Conservation (phyloP, 92 coral and sea anemone genomes). For the Scolanthus callimorphus region DNA sequence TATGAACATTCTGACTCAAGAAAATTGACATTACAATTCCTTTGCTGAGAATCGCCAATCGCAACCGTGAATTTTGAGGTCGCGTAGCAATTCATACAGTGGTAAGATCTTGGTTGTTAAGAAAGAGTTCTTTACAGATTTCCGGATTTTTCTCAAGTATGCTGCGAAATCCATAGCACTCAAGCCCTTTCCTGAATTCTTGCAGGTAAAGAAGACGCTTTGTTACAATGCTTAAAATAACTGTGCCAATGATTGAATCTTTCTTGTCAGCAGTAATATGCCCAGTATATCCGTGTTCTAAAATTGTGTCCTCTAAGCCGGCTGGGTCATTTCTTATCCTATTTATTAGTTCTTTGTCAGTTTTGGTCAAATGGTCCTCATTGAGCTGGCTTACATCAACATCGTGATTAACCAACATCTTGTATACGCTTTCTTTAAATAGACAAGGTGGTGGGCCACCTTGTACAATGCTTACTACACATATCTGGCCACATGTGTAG, state of each 20-base stretch:
- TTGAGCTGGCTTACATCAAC: slow-evolving; percentile 25
- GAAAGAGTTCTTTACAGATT: slow-evolving; percentile 41
- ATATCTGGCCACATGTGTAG: slow-evolving; percentile 43
- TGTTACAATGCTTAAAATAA: slow-evolving; percentile 42
- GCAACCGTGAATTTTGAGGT: too few species aligned
- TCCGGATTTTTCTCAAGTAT: slow-evolving; percentile 30
- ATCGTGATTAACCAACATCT: slow-evolving; percentile 33
- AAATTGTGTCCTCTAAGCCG: slow-evolving; percentile 22
- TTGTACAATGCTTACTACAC: slow-evolving; percentile 40
- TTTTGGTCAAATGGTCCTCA: slow-evolving; percentile 26
- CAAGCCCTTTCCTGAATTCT: slow-evolving; percentile 49
- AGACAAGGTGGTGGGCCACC: slow-evolving; percentile 54
- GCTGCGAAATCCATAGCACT: slow-evolving; percentile 30
- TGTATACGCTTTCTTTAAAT: slow-evolving; percentile 42
- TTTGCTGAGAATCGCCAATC: too few species aligned
- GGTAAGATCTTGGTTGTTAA: slow-evolving; percentile 25
- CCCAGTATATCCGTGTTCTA: slow-evolving; percentile 63
- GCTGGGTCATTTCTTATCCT: slow-evolving; percentile 33
- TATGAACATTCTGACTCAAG: too few species aligned
- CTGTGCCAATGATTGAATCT: slow-evolving; percentile 45
- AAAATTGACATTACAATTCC: too few species aligned
- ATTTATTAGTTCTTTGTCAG: slow-evolving; percentile 21
- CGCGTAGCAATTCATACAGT: too few species aligned
- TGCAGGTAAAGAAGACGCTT: slow-evolving; percentile 38
- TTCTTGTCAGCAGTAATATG: slow-evolving; percentile 16